Conservation (phyloP, 2,113 vertebrate genomes). For the Paracanthobrama guichenoti region DNA sequence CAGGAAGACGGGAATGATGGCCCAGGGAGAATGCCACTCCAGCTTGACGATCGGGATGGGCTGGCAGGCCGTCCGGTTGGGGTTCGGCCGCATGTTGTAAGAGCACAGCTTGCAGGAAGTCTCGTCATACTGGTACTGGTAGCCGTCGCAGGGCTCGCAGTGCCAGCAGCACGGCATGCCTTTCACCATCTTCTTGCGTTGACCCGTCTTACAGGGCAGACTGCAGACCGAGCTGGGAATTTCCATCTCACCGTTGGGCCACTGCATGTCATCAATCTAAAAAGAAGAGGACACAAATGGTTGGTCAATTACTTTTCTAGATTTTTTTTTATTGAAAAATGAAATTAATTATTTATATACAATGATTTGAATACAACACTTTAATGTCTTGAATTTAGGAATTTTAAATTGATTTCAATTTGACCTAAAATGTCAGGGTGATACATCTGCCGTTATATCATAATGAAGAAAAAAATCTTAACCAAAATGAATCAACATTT, state of each 20-base stretch:
- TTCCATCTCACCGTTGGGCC: conserved; percentile 80
- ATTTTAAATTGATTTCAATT: neutral
- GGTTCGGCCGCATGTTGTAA: conserved; percentile 86
- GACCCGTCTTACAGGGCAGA: conserved; percentile 83
- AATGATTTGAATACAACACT: neutral
- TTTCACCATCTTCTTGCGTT: conserved; percentile 93
- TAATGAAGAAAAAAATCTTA: neutral
- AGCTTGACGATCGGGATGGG: conserved; percentile 90
- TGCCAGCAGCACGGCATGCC: conserved; percentile 95
- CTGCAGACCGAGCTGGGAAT: conserved; percentile 88
- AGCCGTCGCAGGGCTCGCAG: conserved; percentile 91
- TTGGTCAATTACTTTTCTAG: neutral
- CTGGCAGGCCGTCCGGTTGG: conserved; percentile 88
- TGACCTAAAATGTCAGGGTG: neutral
- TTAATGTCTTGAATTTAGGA: neutral
- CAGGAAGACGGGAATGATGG: conserved; percentile 89
- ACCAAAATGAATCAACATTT: neutral
- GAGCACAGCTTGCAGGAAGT: conserved; percentile 88
- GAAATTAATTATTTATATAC: neutral
- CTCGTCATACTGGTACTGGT: conserved; percentile 91
- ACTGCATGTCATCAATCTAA: conserved; percentile 92
- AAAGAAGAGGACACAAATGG: neutral
- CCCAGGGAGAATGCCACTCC: conserved; percentile 96
- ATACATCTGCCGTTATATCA: neutral
- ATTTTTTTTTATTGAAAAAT: neutral